phyloP scores from a whole-genome alignment of 2,888 invertebrate species.

The Napeogenes sylphis region DNA sequence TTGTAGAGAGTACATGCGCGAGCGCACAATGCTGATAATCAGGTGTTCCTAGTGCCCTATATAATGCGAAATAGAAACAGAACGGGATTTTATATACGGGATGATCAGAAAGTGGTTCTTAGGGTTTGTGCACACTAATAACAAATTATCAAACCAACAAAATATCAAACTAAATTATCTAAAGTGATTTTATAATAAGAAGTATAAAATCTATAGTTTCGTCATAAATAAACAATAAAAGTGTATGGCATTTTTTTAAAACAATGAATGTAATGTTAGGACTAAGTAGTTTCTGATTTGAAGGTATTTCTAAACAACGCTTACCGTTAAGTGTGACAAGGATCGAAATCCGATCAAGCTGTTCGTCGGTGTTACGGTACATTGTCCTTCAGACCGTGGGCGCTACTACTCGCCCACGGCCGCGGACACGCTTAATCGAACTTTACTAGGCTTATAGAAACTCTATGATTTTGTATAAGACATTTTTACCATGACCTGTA shows the following conservation, averaged over 20 bases:
- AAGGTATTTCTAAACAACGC: neutral
- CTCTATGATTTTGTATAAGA: neutral
- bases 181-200: too few species aligned
- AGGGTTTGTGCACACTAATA: conserved; percentile 3
- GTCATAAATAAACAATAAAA: too few species aligned
- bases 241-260: too few species aligned
- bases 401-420: conserved; percentile 69
- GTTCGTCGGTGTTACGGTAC: conserved; percentile 65
- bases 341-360: conserved; percentile 35
- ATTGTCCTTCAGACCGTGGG: conserved; percentile 70
- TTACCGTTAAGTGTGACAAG: conserved; percentile 3
- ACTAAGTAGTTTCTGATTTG: neutral
- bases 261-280: too few species aligned
- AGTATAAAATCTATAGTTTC: too few species aligned
- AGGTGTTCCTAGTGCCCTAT: conserved; percentile 74
- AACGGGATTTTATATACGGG: conserved; percentile 48
- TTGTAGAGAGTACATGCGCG: conserved; percentile 32
- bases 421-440: conserved; percentile 38
- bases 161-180: too few species aligned
- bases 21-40: conserved; percentile 53
- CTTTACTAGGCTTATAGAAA: conserved; percentile 24
- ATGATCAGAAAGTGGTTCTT: conserved; percentile 26
- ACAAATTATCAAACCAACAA: too few species aligned
- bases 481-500: too few species aligned
- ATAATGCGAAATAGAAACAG: conserved; percentile 62